Percentiles rank a stretch among this genome's conserved stretches.
These are phyloP conservation scores for Pristionchus pacificus DNA, from an alignment of 1,140 invertebrate genomes.

Conservation along the genomic window DNA sequence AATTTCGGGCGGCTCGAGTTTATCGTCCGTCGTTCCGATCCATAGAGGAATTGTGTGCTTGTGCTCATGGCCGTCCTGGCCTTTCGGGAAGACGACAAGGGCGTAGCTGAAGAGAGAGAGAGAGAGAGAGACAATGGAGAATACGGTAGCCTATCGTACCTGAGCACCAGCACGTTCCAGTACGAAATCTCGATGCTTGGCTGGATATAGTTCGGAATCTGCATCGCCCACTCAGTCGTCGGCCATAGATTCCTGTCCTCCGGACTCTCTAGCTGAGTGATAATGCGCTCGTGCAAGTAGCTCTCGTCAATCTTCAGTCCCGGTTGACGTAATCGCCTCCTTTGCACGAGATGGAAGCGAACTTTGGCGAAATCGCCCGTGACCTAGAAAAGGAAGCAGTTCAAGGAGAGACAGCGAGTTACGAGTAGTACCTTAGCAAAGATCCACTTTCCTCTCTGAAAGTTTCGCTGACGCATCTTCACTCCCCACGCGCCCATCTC, in stretches of 20 bases:
- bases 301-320: conserved; percentile 24
- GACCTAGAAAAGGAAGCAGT: background rate
- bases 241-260: conserved; percentile 15
- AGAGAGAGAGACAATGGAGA: background rate
- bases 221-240: conserved; percentile 16
- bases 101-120: conserved; percentile 13
- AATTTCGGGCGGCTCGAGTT: conserved; percentile 8
- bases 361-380: conserved; percentile 17
- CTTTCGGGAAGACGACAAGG: conserved; percentile 21
- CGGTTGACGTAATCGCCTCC: conserved; percentile 21
- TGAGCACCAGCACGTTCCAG: conserved; percentile 34
- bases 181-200: conserved; percentile 34
- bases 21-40: conserved; percentile 36
- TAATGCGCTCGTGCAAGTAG: conserved; percentile 28
- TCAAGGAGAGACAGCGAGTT: background rate
- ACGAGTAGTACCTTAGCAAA: conserved; percentile 11
- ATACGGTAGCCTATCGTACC: background rate
- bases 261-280: conserved; percentile 6
- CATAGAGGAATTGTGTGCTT: conserved; percentile 30
- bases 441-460: conserved; percentile 32
- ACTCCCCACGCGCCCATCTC: conserved; percentile 23
- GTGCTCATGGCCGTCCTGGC: conserved; percentile 31
- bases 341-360: conserved; percentile 22
- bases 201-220: conserved; percentile 28
- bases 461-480: conserved; percentile 25